phyloP scores from a whole-genome alignment of 1,140 invertebrate species.

The Pristionchus pacificus region DNA sequence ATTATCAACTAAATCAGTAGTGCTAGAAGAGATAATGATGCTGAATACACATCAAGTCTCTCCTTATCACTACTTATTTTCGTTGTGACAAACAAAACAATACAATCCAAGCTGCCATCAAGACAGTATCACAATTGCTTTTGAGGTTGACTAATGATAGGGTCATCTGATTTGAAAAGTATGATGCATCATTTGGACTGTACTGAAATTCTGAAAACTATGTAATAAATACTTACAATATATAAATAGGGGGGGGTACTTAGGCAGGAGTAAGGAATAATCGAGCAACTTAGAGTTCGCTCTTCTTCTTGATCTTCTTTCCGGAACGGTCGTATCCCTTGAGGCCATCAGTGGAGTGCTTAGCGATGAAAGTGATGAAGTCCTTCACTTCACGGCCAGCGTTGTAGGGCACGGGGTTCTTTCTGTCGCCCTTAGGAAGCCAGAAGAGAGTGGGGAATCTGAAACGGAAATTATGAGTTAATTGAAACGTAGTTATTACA shows the following conservation, averaged over 20 bases:
- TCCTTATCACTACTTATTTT: too few relatives aligned
- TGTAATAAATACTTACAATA: too few relatives aligned
- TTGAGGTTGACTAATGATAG: neutral
- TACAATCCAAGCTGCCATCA: neutral
- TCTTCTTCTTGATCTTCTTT: constrained; percentile 74
- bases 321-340: constrained; percentile 83
- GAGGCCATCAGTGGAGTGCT: constrained; percentile 81
- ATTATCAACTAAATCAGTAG: too few relatives aligned
- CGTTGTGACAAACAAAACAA: too few relatives aligned
- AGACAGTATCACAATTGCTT: constrained; percentile 14
- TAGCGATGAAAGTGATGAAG: constrained; percentile 91
- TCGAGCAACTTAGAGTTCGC: constrained; percentile 66
- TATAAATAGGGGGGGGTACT: too few relatives aligned
- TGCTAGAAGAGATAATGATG: too few relatives aligned
- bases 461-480: constrained; percentile 22
- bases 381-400: constrained; percentile 89
- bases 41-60: too few relatives aligned
- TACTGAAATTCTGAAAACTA: too few relatives aligned
- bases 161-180: constrained; percentile 10
- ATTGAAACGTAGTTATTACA: too few relatives aligned
- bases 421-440: constrained; percentile 78
- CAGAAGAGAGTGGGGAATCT: constrained; percentile 96
- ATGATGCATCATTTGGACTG: too few relatives aligned
- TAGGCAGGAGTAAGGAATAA: neutral
- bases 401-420: constrained; percentile 82